phyloP scores from a whole-genome alignment of 2,113 vertebrate genomes.

The Coreoperca whiteheadi region DNA sequence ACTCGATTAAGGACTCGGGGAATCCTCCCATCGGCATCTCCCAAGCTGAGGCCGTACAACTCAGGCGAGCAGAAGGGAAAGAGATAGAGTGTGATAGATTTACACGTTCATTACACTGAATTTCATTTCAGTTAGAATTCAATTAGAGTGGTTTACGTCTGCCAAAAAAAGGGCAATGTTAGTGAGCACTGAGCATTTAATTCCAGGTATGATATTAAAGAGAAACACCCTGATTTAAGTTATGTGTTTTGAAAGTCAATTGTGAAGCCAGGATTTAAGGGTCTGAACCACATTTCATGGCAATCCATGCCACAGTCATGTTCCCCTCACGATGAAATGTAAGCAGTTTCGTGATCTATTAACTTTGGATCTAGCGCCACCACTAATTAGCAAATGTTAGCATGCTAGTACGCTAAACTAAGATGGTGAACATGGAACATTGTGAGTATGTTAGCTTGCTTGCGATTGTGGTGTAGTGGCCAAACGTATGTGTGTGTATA shows the following conservation, averaged over 20 bases:
- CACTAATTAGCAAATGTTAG: too few relatives aligned
- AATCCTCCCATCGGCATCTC: constrained; percentile 36
- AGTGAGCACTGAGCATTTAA: background rate
- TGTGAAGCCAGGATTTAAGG: too few relatives aligned
- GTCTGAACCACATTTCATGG: too few relatives aligned
- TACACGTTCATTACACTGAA: background rate
- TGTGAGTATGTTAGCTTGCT: too few relatives aligned
- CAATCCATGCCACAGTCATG: too few relatives aligned
- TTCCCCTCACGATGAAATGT: too few relatives aligned
- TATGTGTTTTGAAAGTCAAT: background rate
- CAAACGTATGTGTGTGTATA: too few relatives aligned
- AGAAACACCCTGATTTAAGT: background rate
- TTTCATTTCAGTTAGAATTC: background rate
- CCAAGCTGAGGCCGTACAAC: constrained; percentile 42
- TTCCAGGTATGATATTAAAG: background rate
- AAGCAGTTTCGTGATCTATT: too few relatives aligned
- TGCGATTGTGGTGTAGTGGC: too few relatives aligned
- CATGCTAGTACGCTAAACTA: too few relatives aligned
- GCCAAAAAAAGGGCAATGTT: background rate
- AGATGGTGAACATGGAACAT: too few relatives aligned
- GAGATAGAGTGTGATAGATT: background rate
- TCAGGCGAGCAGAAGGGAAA: background rate
- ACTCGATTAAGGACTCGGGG: constrained; percentile 12
- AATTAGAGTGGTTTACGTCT: background rate
- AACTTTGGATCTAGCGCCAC: too few relatives aligned